Evolutionary conservation across 2,888 invertebrate species (phyloP).

Genomic region (Drosophila greeni): DNA sequence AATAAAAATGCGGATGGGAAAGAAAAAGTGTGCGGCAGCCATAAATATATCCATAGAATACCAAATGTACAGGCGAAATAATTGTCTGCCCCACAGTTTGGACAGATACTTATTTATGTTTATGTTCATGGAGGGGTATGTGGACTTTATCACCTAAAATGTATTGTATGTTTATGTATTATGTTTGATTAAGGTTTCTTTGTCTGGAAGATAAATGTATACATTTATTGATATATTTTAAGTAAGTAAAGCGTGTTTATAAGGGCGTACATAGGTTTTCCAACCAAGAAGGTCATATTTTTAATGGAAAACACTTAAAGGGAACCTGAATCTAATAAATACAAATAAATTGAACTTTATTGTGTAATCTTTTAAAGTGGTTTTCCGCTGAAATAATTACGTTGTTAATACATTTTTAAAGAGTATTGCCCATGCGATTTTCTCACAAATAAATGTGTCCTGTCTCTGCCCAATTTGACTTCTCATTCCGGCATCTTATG

Average conservation of each 20-base stretch:
- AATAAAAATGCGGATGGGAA: constrained; percentile 15
- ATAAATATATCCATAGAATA: constrained; percentile 19
- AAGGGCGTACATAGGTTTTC: neutral
- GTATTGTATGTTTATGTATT: no score
- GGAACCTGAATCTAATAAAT: no score
- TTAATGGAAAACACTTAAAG: neutral
- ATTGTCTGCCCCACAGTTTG: constrained; percentile 1
- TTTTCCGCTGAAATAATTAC: no score
- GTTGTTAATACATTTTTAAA: neutral
- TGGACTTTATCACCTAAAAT: neutral
- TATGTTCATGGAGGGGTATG: neutral
- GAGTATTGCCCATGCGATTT: neutral
- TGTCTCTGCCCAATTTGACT: constrained; percentile 1
- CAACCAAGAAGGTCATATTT: neutral
- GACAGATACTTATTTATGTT: neutral
- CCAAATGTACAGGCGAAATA: constrained; percentile 2
- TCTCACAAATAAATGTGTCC: constrained; percentile 4
- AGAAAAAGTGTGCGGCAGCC: constrained; percentile 13
- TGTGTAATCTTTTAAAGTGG: no score
- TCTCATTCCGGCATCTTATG: constrained; percentile 9
- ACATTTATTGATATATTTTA: no score
- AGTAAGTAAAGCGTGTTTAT: neutral
- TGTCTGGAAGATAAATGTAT: no score
- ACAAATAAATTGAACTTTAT: neutral
- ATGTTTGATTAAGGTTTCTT: no score